These are phyloP conservation scores for Pharmacophagus antenor DNA, from an alignment of 2,888 invertebrate genomes.

Conservation along the genomic window DNA sequence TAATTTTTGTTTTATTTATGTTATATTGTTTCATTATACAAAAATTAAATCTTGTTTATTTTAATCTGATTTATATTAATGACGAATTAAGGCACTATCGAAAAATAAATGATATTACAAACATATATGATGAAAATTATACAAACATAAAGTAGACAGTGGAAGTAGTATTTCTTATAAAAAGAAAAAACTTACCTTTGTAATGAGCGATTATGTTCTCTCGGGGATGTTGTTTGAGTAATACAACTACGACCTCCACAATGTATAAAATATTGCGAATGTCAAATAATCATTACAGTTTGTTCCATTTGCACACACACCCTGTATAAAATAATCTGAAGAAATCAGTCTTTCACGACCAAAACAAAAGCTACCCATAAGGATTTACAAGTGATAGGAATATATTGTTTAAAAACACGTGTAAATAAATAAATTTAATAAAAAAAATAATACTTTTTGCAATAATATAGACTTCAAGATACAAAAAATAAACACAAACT, in stretches of 20 bases:
- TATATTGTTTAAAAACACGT: slow-evolving; percentile 13
- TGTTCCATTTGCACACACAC: slow-evolving; percentile 35
- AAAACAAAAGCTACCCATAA: slow-evolving; percentile 28
- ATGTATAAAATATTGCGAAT: slow-evolving; percentile 13
- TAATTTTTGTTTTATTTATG: too few relatives aligned
- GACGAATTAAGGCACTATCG: background rate
- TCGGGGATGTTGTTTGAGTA: background rate
- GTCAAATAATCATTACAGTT: slow-evolving; percentile 39
- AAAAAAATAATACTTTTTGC: slow-evolving; percentile 20
- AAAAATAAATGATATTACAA: background rate
- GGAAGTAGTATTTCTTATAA: too few relatives aligned
- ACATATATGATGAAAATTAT: background rate
- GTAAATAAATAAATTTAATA: slow-evolving; percentile 18
- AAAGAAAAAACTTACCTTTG: too few relatives aligned
- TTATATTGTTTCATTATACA: background rate
- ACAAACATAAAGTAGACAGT: too few relatives aligned
- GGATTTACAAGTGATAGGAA: background rate
- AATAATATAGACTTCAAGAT: background rate
- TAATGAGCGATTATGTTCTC: too few relatives aligned
- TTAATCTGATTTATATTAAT: background rate
- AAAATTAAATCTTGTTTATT: too few relatives aligned
- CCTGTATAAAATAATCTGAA: slow-evolving; percentile 39
- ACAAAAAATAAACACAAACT: background rate
- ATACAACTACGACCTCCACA: background rate
- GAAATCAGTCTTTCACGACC: slow-evolving; percentile 48